Percentiles rank a stretch among this genome's conserved stretches.
Evolutionary conservation across 2,888 invertebrate species (phyloP).

Genomic region (Pristionchus maxplancki): DNA sequence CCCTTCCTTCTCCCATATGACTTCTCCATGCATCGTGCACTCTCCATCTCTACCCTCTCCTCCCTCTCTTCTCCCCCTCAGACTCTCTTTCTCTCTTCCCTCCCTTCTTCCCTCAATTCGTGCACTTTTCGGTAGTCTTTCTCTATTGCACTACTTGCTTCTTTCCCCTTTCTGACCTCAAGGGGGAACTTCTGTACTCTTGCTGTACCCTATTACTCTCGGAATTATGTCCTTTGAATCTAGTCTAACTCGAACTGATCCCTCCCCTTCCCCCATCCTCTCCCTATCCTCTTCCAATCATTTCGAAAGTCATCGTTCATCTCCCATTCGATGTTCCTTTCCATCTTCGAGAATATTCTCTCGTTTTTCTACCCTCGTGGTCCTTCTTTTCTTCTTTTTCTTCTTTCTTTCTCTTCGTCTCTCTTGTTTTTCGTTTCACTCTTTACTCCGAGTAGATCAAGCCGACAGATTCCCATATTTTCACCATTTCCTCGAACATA

Average conservation of each 20-base stretch:
- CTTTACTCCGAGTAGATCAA: background rate
- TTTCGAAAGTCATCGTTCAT: slow-evolving; percentile 26
- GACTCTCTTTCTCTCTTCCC: slow-evolving; percentile 15
- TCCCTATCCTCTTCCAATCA: background rate
- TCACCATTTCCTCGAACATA: background rate
- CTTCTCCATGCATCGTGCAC: slow-evolving; percentile 1
- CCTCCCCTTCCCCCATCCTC: background rate
- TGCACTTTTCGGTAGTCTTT: slow-evolving; percentile 42
- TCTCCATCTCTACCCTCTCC: slow-evolving; percentile 27
- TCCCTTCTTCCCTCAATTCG: slow-evolving; percentile 4
- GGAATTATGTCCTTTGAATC: background rate
- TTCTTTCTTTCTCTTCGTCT: slow-evolving; percentile 22
- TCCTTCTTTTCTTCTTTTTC: background rate
- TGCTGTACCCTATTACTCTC: background rate
- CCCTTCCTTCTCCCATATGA: background rate
- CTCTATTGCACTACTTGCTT: background rate
- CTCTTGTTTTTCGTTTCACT: background rate
- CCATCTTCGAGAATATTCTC: background rate
- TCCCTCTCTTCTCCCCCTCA: slow-evolving; percentile 5
- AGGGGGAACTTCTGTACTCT: slow-evolving; percentile 31
- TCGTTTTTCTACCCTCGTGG: background rate
- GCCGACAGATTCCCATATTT: background rate
- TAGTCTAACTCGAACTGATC: background rate
- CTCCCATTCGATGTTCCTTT: background rate
- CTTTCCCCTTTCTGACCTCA: background rate